Base-by-base conservation (phyloP, 2,797 vertebrate species). In the Tadarida brasiliensis region DNA sequence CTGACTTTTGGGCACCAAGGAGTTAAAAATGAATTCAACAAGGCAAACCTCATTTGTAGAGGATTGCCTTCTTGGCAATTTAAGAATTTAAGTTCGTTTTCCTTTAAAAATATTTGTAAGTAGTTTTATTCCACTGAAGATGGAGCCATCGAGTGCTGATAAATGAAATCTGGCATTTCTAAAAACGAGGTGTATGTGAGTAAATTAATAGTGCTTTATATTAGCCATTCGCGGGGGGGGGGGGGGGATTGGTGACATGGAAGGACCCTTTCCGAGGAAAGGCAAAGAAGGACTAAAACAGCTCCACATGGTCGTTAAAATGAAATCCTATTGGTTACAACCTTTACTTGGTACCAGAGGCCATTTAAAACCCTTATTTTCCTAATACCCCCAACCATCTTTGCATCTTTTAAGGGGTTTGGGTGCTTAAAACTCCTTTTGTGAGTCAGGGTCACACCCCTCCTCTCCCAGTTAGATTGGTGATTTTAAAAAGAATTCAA, bases 71-170 rank as follows among this genome's bases (percentile, higher is more conserved):
- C 95, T 2, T 91, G 95, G 47, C 15, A 77, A 95, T 77, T 67
- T 84, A 97, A 86, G 59, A 91, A 97, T 92, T 84, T 90, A 33
- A 74, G 61, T 94, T 82, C 54, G 80, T 74, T 95, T 98, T 96
- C 89, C 77, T 96, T 96, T 95, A 33, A 49, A 89, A 87, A 87
- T 94, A 82, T 85, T 67, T 84, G 95, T 95, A 87, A 70, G 54
- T 77, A 94, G 65, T 95, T 96, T 95, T 91, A 70, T 87, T 95
- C 78, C 93, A 94, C 49, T 90, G 65, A 78, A 81, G 81, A 74
- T 44, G 84, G 71, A 85, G 96, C 14, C 54, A 68, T 61, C 47
- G 90, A 94, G 87, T 92, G 35, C 56, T 59, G 49, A 87, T 51
- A 84, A 63, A 92, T 96, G 95, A 96, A 97, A 96, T 14, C 57